Base-by-base conservation (phyloP, 2,888 invertebrate species). In the Caradrina kadenii region DNA sequence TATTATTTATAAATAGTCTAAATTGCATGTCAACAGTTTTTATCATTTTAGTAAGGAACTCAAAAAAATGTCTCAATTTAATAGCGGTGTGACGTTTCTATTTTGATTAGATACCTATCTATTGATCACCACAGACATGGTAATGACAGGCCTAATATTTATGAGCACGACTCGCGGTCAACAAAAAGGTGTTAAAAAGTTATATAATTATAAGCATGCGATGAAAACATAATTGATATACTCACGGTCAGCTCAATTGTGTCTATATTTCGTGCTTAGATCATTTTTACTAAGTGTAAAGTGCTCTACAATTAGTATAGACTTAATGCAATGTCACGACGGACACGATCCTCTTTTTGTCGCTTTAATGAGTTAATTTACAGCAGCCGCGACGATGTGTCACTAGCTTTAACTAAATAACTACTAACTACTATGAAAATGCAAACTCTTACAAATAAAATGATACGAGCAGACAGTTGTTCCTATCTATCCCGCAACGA, bases 281-380 rank as follows among this genome's bases (percentile, higher is more conserved):
- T 84, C 85, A 87, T 89, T 88, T 76, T 78, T 73, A 73, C 74
- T 69, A 73, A 73, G 71, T 81, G 71, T 75, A 55, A 72, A 81
- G 76, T 87, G 73, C 69, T 70, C 63, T 63, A 71, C 79, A 73
- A 82, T 85, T 83, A 84, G 80, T 85, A 71, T 74, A 72, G 63
- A 79, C 75, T 79, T 79, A 76, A 82, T 82, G 87, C 87, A 90
- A 89, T 88, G 90, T 87, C 92, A 90, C 89, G 88, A 78, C 84
- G 78, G 69, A 77, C 92, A 92, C 92, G 92, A 92, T 74, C 75
- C 62, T 86, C 84, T 86, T 87, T 88, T 91, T 91, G 90, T 90
- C 86, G 79, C 83, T 76, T 80, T 88, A 90, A 90, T 89, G 86
- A 89, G 85, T 87, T 87, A 87, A 88, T 89, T 91, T 86, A 86